Evolutionary conservation across 2,113 vertebrate genomes (phyloP), one percentile per base, ranked within the genome.

Genomic region (Lichenostomus cassidix): DNA sequence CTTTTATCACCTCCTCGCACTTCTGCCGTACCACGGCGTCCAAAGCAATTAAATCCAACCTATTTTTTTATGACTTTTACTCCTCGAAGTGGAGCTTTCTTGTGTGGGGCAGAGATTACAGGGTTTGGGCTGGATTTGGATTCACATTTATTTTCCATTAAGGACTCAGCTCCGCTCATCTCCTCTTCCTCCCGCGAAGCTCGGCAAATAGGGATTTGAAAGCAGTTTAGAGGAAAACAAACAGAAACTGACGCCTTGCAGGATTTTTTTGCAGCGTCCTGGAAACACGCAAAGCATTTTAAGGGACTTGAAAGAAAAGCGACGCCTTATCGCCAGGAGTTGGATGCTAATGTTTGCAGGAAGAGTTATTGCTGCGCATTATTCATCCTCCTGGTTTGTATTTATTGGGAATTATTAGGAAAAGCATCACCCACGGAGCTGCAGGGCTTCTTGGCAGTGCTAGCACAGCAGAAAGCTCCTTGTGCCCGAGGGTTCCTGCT

Each of bases 31-130:
- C 73, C 74, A 60, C 35, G 10, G 84, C 52, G 53, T 64, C 79
- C 96, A 90, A 94, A 95, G 94, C 90, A 96, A 95, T 92, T 90
- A 95, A 92, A 91, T 76, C 73, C 86, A n/a, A 64, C 85, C 91
- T 83, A 81, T 69, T 96, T 95, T 78, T 49, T 9, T 11, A 76
- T 31, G 25, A 35, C 89, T 94, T 94, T 68, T 33, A 24, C 83
- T 83, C 94, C 94, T 87, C 21, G 21, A 89, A 78, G 80, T 13
- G 52, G 64, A 96, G 81, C 31, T 53, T 67, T 77, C 39, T 78
- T 47, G 65, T 59, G 69, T 6, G 15, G 74, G 59, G 81, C 25
- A 53, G 58, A 76, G 83, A 92, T 94, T 76, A 67, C 2, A 13
- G 74, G 68, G 42, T 84, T 67, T 75, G 65, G 62, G 31, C 44